Base-by-base conservation (phyloP, 92 coral and sea anemone genomes). In the Porites divaricata region DNA sequence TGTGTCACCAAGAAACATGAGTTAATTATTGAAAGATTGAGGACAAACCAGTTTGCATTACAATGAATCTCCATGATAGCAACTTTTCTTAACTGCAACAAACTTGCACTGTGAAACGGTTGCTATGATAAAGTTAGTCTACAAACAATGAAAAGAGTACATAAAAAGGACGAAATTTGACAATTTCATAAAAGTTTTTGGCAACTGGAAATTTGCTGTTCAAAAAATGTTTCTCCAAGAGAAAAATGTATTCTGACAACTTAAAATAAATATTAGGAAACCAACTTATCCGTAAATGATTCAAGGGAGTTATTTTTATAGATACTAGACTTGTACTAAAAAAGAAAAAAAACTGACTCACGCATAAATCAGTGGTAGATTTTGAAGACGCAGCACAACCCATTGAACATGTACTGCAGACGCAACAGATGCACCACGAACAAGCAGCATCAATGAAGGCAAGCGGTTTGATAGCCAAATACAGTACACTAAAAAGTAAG, bases 341-440 rank as follows among this genome's bases (percentile, higher is more conserved):
- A 4, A 2, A 6, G 8, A 50, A 4, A 10, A 13, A 8, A 35
- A 35, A 35, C 45, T 35, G 45, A 78, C 83, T 78, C 51, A 78
- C 83, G 59, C 26, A 11, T 49, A 2, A 24, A 11, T 54, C 59
- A 15, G 59, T 10, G 2, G 9, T 64, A n/a, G 77, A 73, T 11
- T 80, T 59, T 17, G 76, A 5, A 13, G 85, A 80, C 4, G 52
- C 68, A 20, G 76, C 63, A 57, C 85, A 80, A 21, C 85, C 85
- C 85, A 80, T 80, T 6, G 14, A n/a, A 2, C 41, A 2, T 20
- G 16, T 28, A 41, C 19, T 26, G 72, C 9, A 35, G 45, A 35
- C 45, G 45, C 45, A 35, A 35, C 45, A 35, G 45, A 35, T 35
- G 45, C 45, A 35, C 45, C 45, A 35, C 45, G 45, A 35, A 35